Evolutionary conservation across 2,113 vertebrate species (phyloP).

Genomic region (Toxotes jaculatrix): DNA sequence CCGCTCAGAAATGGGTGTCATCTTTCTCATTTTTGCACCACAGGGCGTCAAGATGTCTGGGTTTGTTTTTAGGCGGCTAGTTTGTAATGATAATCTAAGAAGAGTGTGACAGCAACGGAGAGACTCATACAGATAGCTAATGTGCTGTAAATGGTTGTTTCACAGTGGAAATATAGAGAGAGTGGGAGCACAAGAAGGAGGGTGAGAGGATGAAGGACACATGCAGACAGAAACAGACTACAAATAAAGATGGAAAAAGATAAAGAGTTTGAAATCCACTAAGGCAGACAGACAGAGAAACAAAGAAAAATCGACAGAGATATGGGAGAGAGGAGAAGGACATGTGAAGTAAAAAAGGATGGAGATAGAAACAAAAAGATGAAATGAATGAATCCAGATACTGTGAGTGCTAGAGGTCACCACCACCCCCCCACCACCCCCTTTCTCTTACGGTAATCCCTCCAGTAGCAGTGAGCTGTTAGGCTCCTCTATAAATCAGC

Average conservation of each 20-base stretch:
- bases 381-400: slow-evolving; percentile 50
- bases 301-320: slow-evolving; percentile 35
- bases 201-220: slow-evolving; percentile 23
- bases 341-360: slow-evolving; percentile 41
- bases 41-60: slow-evolving; percentile 49
- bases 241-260: slow-evolving; percentile 43
- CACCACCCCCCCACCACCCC: neutral
- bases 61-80: slow-evolving; percentile 28
- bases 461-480: slow-evolving; percentile 74
- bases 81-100: slow-evolving; percentile 16
- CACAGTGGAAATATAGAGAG: slow-evolving; percentile 17
- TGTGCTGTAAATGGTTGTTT: neutral
- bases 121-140: neutral
- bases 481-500: slow-evolving; percentile 79
- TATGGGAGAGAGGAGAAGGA: slow-evolving; percentile 41
- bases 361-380: slow-evolving; percentile 56
- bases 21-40: slow-evolving; percentile 52
- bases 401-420: slow-evolving; percentile 49
- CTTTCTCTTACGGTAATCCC: slow-evolving; percentile 65
- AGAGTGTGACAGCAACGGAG: neutral
- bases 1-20: slow-evolving; percentile 31
- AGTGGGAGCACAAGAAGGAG: slow-evolving; percentile 5
- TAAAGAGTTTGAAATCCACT: slow-evolving; percentile 40
- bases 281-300: slow-evolving; percentile 32
- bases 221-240: slow-evolving; percentile 39